Conservation (phyloP, 2,888 invertebrate species). For the Ormyrus thymus region DNA sequence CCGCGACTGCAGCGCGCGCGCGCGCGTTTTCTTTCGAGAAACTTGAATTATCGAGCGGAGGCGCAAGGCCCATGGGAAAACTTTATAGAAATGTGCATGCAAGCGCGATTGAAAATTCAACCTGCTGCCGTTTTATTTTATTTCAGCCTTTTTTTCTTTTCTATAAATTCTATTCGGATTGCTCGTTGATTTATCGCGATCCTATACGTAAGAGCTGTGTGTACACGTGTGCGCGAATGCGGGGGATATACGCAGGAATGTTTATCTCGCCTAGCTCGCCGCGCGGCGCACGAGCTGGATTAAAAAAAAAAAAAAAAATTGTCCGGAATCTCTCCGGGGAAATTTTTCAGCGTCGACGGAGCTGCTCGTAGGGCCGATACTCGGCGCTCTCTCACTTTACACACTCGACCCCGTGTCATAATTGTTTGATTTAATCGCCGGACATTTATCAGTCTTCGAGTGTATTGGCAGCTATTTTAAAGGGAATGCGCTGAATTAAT, state of each 20-base stretch:
- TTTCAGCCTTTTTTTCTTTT: slow-evolving; percentile 7
- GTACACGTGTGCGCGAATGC: slow-evolving; percentile 12
- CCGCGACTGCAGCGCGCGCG: neutral
- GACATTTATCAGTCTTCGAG: slow-evolving; percentile 24
- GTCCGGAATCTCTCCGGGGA: slow-evolving; percentile 6
- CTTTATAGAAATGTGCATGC: slow-evolving; percentile 7
- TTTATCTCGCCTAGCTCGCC: slow-evolving; percentile 4
- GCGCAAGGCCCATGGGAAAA: slow-evolving; percentile 36
- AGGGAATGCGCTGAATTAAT: slow-evolving; percentile 12
- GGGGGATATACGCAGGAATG: slow-evolving; percentile 23
- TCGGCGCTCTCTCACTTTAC: neutral
- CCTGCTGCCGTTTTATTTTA: slow-evolving; percentile 5
- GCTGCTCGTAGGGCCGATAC: neutral
- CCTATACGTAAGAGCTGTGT: slow-evolving; percentile 1
- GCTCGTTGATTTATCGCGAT: slow-evolving; percentile 43
- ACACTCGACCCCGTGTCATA: slow-evolving; percentile 7
- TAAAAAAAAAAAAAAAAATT: slow-evolving; percentile 19
- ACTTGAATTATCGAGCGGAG: slow-evolving; percentile 36
- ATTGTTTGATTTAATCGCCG: slow-evolving; percentile 48
- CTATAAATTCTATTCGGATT: slow-evolving; percentile 34
- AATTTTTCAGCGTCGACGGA: slow-evolving; percentile 1
- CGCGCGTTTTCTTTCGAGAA: slow-evolving; percentile 12
- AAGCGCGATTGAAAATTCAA: slow-evolving; percentile 43
- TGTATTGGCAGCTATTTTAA: slow-evolving; percentile 5
- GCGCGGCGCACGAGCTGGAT: neutral